A percentile compares a stretch with the other conserved stretches of the same genome.
These are phyloP conservation scores for Nerophis lumbriciformis DNA, from an alignment of 2,113 vertebrate genomes.

Conservation along the genomic window DNA sequence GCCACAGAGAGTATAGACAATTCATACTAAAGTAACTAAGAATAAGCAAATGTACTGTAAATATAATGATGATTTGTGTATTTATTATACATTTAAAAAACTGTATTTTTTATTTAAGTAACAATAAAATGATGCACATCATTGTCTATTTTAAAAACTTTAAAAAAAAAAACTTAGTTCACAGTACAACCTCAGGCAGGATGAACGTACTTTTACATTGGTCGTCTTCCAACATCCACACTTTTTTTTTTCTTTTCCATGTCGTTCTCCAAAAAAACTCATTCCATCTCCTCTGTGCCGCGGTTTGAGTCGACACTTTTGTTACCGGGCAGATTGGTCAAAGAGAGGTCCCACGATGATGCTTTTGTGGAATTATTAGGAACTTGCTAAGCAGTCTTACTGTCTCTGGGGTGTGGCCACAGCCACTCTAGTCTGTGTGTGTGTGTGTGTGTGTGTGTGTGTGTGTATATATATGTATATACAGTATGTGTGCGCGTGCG, in stretches of 20 bases:
- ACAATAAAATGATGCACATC: background rate
- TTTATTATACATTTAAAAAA: background rate
- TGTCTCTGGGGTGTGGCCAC: conserved; percentile 58
- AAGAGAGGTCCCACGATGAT: conserved; percentile 47
- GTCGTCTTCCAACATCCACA: conserved; percentile 4
- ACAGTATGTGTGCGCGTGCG: conserved; percentile 20
- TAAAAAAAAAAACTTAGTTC: conserved; percentile 3
- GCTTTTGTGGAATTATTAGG: conserved; percentile 53
- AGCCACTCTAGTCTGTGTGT: conserved; percentile 28
- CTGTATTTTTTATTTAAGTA: no score
- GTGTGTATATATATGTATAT: conserved; percentile 12
- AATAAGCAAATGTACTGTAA: background rate
- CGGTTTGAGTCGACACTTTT: conserved; percentile 30
- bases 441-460: conserved; percentile 18
- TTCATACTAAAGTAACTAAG: background rate
- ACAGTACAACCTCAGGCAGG: conserved; percentile 7
- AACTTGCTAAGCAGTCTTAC: conserved; percentile 50
- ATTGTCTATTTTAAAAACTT: background rate
- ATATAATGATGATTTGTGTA: background rate
- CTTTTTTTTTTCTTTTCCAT: conserved; percentile 17
- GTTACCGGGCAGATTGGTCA: conserved; percentile 44
- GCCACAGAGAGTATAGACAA: background rate
- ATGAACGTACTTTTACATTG: conserved; percentile 21
- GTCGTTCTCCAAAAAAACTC: conserved; percentile 24
- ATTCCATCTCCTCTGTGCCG: conserved; percentile 18